Conservation (phyloP, 2,797 vertebrate genomes). For the Typhlichthys eigenmanni region DNA sequence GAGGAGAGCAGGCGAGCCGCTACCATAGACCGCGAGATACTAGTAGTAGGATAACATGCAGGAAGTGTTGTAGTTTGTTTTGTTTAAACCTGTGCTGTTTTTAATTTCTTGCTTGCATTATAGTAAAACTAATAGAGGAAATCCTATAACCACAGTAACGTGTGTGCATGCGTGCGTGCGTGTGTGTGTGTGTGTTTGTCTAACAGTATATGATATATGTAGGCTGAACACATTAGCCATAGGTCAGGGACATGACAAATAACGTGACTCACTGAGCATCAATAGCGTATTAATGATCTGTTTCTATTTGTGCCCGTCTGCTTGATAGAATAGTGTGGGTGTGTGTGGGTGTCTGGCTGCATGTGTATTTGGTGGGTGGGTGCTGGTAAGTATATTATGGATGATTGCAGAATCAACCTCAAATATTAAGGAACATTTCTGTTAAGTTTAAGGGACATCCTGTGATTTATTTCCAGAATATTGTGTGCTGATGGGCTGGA, state of each 20-base stretch:
- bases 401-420: too few relatives aligned
- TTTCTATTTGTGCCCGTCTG: conserved; percentile 1
- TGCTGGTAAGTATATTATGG: too few relatives aligned
- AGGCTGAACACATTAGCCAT: conserved; percentile 10
- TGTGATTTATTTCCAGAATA: too few relatives aligned
- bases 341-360: not conserved
- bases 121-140: not conserved
- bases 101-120: not conserved
- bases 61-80: conserved; percentile 15
- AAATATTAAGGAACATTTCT: too few relatives aligned
- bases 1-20: conserved; percentile 26
- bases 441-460: too few relatives aligned
- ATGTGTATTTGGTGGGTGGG: too few relatives aligned
- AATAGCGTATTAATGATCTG: conserved; percentile 1
- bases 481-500: too few relatives aligned
- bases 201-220: conserved; percentile 7
- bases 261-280: conserved; percentile 3
- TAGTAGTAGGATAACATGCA: conserved; percentile 1
- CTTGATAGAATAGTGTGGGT: not conserved
- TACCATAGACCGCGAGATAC: conserved; percentile 31
- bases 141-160: not conserved
- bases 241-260: conserved; percentile 9
- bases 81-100: not conserved
- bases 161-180: not conserved
- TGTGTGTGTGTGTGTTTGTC: not conserved